Evolutionary conservation across 2,888 invertebrate species (phyloP).

Genomic region (Tryphoninae sp.): DNA sequence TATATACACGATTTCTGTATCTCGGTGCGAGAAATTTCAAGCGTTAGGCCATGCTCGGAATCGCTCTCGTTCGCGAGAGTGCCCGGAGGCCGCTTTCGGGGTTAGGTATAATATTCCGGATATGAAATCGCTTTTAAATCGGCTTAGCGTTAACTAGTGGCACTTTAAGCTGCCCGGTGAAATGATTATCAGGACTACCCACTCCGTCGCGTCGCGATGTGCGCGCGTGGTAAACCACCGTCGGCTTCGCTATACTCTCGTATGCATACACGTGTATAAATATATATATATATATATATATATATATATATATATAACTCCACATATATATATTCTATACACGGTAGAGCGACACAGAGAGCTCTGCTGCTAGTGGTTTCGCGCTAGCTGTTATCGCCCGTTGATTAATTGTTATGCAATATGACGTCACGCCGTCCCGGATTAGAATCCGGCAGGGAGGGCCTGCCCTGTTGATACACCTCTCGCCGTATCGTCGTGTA

Average conservation of each 20-base stretch:
- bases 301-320: conserved; percentile 20
- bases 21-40: conserved; percentile 31
- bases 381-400: conserved; percentile 79
- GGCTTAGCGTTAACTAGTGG: conserved; percentile 82
- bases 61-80: conserved; percentile 29
- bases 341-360: conserved; percentile 49
- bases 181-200: conserved; percentile 81
- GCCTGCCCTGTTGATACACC: conserved; percentile 61
- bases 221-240: conserved; percentile 66
- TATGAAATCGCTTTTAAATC: conserved; percentile 82
- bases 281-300: conserved; percentile 31
- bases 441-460: conserved; percentile 78
- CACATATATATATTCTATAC: background rate
- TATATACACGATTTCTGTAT: conserved; percentile 19
- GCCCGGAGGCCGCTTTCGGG: conserved; percentile 36
- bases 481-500: conserved; percentile 57
- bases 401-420: conserved; percentile 82
- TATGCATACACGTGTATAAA: conserved; percentile 15
- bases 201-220: conserved; percentile 71
- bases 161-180: conserved; percentile 81
- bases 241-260: conserved; percentile 55
- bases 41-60: conserved; percentile 29
- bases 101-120: conserved; percentile 78
- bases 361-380: conserved; percentile 68
- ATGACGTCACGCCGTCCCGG: conserved; percentile 80